Percentiles rank a stretch among this genome's conserved stretches.
phyloP scores from a whole-genome alignment of 2,888 invertebrate species.

The Isotomurus palustris region DNA sequence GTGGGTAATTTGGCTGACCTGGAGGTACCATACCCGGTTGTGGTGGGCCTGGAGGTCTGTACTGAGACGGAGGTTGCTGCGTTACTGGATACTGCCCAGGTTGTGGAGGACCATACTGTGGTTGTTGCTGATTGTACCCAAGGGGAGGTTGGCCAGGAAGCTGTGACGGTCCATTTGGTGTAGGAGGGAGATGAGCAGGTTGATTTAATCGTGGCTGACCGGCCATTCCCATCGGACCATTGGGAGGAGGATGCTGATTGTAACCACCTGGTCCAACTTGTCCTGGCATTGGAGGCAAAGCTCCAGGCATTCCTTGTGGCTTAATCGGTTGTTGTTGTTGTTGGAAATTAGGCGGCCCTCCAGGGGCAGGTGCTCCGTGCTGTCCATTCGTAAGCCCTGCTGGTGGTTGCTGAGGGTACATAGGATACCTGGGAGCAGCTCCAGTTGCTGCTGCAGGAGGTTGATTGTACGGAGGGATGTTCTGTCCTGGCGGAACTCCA shows the following conservation, averaged over 20 bases:
- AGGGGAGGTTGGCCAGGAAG: slow-evolving; percentile 1
- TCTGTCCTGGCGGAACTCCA: neutral
- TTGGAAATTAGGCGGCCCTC: too few relatives aligned
- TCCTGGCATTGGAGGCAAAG: slow-evolving; percentile 9
- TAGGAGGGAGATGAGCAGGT: slow-evolving; percentile 31
- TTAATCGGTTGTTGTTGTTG: neutral
- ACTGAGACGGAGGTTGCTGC: slow-evolving; percentile 28
- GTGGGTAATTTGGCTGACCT: slow-evolving; percentile 14
- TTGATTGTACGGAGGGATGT: neutral
- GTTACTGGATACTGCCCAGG: slow-evolving; percentile 28
- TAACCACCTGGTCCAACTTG: slow-evolving; percentile 8
- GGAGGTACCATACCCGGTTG: neutral
- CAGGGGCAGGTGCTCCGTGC: too few relatives aligned
- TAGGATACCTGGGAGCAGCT: neutral
- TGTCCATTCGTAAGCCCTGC: too few relatives aligned
- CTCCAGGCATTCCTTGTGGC: neutral
- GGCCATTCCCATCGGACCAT: slow-evolving; percentile 1
- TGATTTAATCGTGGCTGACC: slow-evolving; percentile 21
- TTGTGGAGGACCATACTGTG: slow-evolving; percentile 19
- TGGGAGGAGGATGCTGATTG: neutral
- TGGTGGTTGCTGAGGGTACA: too few relatives aligned
- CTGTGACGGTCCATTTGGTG: slow-evolving; percentile 8
- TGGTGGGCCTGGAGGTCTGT: slow-evolving; percentile 22
- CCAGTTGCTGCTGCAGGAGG: neutral
- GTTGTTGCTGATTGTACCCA: slow-evolving; percentile 18